Evolutionary conservation across 2,113 vertebrate genomes (phyloP).

Genomic region (Lepus americanus): DNA sequence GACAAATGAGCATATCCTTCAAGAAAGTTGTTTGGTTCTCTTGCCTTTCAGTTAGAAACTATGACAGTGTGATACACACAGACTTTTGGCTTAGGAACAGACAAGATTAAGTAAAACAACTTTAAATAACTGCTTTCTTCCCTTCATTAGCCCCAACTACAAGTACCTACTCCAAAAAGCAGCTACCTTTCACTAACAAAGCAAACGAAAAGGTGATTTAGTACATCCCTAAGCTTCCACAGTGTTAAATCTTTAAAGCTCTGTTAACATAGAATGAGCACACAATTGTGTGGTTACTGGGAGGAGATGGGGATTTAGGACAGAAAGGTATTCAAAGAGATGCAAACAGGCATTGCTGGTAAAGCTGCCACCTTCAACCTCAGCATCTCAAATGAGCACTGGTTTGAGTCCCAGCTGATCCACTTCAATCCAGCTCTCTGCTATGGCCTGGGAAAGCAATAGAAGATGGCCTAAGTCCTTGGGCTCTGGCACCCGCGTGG

Average conservation of each 20-base stretch:
- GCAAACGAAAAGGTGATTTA: background rate
- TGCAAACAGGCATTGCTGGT: no score
- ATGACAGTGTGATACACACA: background rate
- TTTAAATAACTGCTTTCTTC: background rate
- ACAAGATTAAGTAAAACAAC: background rate
- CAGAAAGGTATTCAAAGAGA: constrained; percentile 29
- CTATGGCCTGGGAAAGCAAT: no score
- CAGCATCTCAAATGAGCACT: no score
- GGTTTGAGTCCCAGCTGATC: no score
- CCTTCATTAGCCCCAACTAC: background rate
- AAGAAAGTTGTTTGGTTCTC: constrained; percentile 13
- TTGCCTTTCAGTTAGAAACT: constrained; percentile 40
- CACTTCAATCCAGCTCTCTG: no score
- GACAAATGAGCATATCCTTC: background rate
- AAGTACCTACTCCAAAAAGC: constrained; percentile 45
- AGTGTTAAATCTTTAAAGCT: background rate
- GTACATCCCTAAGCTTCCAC: background rate
- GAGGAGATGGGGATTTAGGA: background rate
- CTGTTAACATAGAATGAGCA: background rate
- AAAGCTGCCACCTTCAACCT: no score
- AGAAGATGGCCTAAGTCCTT: no score
- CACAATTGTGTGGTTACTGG: background rate
- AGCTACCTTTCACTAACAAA: constrained; percentile 31
- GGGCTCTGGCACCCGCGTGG: no score
- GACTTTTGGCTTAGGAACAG: background rate